Conservation (phyloP, 2,113 vertebrate genomes). For the Lamprologus ornatipinnis region DNA sequence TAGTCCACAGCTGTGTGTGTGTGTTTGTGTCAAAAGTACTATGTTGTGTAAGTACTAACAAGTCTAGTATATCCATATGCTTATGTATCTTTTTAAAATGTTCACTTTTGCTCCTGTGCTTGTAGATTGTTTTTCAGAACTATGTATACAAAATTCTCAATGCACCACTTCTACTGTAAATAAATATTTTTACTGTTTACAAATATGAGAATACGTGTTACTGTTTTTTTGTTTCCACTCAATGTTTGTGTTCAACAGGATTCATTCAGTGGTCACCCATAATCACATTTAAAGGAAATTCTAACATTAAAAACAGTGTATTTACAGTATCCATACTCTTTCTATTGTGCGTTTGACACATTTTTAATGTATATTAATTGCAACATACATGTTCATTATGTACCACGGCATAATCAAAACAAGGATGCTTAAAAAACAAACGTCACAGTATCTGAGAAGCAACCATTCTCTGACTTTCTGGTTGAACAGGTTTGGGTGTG, state of each 20-base stretch:
- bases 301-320: background rate
- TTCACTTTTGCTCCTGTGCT: background rate
- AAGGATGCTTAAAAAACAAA: background rate
- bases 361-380: background rate
- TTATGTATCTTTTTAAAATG: background rate
- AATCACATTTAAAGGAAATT: background rate
- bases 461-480: conserved; percentile 13
- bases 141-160: background rate
- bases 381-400: background rate
- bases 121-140: background rate
- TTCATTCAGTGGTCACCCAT: background rate
- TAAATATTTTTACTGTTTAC: conserved; percentile 49
- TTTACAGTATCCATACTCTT: background rate
- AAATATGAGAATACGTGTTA: background rate
- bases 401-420: background rate
- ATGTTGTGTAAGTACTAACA: background rate
- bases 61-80: background rate
- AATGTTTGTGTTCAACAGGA: background rate
- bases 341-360: background rate
- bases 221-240: background rate
- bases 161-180: conserved; percentile 31
- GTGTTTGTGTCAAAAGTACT: background rate
- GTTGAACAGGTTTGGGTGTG: conserved; percentile 59
- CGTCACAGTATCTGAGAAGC: background rate
- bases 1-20: background rate